phyloP scores from a whole-genome alignment of 2,797 vertebrate genomes.

The Tympanoctomys barrerae region DNA sequence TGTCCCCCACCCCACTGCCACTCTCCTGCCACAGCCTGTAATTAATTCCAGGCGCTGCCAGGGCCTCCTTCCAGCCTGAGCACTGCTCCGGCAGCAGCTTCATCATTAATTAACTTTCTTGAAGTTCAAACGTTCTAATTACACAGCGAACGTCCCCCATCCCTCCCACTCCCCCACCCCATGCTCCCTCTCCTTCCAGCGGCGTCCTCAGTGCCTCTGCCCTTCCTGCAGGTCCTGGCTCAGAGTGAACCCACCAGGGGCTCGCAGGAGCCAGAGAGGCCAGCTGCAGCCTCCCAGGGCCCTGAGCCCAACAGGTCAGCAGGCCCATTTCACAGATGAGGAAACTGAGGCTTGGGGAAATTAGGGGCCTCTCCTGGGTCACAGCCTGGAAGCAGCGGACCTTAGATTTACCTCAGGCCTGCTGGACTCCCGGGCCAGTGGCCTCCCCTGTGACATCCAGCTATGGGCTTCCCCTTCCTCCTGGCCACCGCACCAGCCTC shows the following conservation, averaged over 20 bases:
- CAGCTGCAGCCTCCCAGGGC: not conserved
- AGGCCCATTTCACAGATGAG: slow-evolving; percentile 27
- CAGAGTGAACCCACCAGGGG: not conserved
- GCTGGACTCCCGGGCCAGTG: not conserved
- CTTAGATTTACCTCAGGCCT: not conserved
- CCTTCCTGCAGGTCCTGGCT: slow-evolving; percentile 10
- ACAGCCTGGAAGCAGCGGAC: not conserved
- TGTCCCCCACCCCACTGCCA: slow-evolving; percentile 70
- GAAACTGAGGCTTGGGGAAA: not conserved
- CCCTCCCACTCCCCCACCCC: not conserved
- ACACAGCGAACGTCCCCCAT: slow-evolving; percentile 67
- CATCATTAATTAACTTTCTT: slow-evolving; percentile 89
- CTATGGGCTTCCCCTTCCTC: not conserved
- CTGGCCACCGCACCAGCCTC: not conserved
- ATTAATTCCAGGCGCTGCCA: slow-evolving; percentile 88
- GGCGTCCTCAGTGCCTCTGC: not conserved
- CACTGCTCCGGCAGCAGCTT: slow-evolving; percentile 84
- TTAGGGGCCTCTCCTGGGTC: not conserved
- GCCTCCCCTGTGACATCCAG: not conserved
- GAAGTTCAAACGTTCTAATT: slow-evolving; percentile 88
- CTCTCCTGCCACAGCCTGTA: slow-evolving; percentile 84
- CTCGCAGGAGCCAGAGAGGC: not conserved
- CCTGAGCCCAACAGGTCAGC: not conserved
- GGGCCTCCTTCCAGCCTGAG: slow-evolving; percentile 84
- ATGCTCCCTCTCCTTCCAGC: not conserved